Evolutionary conservation across 2,888 invertebrate species (phyloP), one percentile per base, ranked within the genome.

Genomic region (Drosophila meridionalis): DNA sequence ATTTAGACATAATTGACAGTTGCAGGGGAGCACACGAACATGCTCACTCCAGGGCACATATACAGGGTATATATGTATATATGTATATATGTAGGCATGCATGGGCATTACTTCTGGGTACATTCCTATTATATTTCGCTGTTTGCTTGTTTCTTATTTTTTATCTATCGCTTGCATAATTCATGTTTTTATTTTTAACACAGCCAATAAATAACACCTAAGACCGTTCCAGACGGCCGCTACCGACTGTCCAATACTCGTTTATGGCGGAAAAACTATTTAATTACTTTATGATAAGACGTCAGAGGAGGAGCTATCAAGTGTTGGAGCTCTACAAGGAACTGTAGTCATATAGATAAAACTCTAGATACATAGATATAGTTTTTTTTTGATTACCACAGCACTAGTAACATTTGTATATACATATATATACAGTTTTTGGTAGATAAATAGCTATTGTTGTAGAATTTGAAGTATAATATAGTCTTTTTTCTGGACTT

Each of bases 1-100:
- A 86, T 88, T 83, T 76, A 52, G 73, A 58, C 73, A 73, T 76
- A 85, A 85, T 83, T 85, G 83, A 87, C 87, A 76, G 70, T 52
- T 71, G 67, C 48, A 50, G 47, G 52, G 55, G 55, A 53, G 11
- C 40, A 8, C 30, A 8, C n/a, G 43, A 47, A 20, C 42, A 11
- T 11, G 4, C 38, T 38, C 38, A 38, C 38, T 38, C 38, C 38
- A 38, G n/a, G 14, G 42, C n/a, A 42, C 28, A 43, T 11, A 42
- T 11, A 26, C 4, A 12, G n/a, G 40, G n/a, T 30, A 56, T 42
- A 20, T 48, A 36, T 32, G 2, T 14, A 5, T 26, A 45, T 38
- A 50, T 30, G n/a, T 52, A 28, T 32, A 8, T 14, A n/a, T 34
- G 9, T 28, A 12, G 20, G 20, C 20, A 20, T 20, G 20, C 53